Conservation (phyloP, 2,797 vertebrate species). For the Sylvilagus floridanus region DNA sequence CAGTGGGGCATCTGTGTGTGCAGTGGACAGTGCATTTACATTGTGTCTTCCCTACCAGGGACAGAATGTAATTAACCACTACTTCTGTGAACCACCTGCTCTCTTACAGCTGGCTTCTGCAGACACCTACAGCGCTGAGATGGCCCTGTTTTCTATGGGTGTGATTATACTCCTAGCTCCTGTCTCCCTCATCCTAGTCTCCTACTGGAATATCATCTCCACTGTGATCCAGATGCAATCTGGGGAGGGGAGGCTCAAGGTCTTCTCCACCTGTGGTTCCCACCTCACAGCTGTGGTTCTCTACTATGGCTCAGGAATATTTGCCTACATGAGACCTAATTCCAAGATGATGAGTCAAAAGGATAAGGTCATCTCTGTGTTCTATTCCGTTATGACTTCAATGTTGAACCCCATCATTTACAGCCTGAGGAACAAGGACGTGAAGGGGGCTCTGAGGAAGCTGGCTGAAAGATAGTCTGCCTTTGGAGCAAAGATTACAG, state of each 20-base stretch:
- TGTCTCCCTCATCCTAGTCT: constrained; percentile 66
- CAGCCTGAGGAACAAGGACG: constrained; percentile 67
- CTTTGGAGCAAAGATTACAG: not conserved
- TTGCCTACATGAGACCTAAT: constrained; percentile 70
- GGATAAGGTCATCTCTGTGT: constrained; percentile 71
- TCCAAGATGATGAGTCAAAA: constrained; percentile 68
- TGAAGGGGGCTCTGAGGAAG: constrained; percentile 59
- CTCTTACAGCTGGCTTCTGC: constrained; percentile 70
- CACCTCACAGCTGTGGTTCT: constrained; percentile 70
- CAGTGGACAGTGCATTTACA: constrained; percentile 66
- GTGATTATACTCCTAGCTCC: constrained; percentile 58
- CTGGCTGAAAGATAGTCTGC: not conserved
- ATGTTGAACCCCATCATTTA: constrained; percentile 73
- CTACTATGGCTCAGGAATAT: constrained; percentile 69
- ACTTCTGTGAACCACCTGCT: constrained; percentile 72
- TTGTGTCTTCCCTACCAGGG: constrained; percentile 53
- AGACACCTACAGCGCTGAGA: constrained; percentile 43
- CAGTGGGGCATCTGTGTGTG: constrained; percentile 50
- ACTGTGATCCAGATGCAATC: constrained; percentile 61
- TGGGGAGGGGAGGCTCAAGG: constrained; percentile 52
- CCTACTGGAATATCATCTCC: constrained; percentile 68
- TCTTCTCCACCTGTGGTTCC: constrained; percentile 70
- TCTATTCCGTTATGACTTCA: constrained; percentile 72
- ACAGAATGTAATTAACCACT: constrained; percentile 67
- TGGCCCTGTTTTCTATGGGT: constrained; percentile 65